Evolutionary conservation across 2,888 invertebrate species (phyloP).

Genomic region (Spicauda simplicius): DNA sequence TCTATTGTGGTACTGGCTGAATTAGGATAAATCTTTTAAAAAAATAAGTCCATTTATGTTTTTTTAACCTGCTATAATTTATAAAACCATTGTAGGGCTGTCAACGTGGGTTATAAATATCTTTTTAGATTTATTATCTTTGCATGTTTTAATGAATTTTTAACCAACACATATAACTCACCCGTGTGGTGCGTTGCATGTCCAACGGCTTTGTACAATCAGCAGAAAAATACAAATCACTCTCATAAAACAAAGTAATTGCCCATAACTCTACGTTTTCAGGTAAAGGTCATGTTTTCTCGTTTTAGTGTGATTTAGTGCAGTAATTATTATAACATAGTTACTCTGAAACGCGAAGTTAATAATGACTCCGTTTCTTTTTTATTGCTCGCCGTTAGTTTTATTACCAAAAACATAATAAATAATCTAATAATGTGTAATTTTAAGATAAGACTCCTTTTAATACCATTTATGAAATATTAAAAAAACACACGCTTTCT

Average conservation of each 20-base stretch:
- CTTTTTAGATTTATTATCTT: conserved; percentile 2
- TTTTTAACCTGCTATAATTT: no score
- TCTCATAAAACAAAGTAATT: conserved; percentile 31
- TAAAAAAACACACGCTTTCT: no score
- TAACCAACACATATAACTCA: not conserved
- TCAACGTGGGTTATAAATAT: no score
- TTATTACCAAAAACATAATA: conserved; percentile 3
- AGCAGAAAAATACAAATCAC: conserved; percentile 35
- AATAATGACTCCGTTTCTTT: conserved; percentile 13
- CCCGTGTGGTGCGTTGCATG: conserved; percentile 12
- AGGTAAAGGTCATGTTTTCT: conserved; percentile 34
- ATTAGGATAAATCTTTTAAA: no score
- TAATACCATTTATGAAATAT: not conserved
- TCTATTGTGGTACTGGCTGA: no score
- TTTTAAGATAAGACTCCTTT: not conserved
- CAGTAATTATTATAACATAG: conserved; percentile 25
- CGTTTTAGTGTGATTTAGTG: conserved; percentile 27
- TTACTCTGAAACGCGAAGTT: conserved; percentile 15
- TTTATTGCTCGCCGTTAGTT: conserved; percentile 8
- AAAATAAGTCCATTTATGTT: no score
- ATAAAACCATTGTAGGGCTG: no score
- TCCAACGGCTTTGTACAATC: conserved; percentile 17
- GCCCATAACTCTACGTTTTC: conserved; percentile 30
- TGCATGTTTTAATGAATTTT: not conserved
- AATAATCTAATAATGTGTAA: not conserved